These are phyloP conservation scores for Cydia pomonella DNA, from an alignment of 1,140 invertebrate species.

Conservation along the genomic window DNA sequence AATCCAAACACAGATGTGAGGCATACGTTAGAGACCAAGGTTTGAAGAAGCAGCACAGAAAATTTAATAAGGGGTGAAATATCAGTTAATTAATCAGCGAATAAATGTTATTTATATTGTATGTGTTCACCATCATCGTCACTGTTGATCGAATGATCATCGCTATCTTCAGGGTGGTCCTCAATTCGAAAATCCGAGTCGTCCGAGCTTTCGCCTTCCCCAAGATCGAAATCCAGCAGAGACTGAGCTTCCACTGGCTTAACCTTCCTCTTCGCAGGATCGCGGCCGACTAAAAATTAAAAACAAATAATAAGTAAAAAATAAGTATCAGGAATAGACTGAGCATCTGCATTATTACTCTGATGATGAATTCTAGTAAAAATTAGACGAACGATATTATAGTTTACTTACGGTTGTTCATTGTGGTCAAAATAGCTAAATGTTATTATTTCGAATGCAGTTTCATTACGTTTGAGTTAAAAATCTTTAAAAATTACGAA, in stretches of 20 bases:
- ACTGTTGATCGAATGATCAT: constrained; percentile 83
- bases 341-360: background rate
- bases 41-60: too few relatives aligned
- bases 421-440: constrained; percentile 41
- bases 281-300: constrained; percentile 86
- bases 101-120: too few relatives aligned
- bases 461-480: background rate
- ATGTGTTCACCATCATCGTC: constrained; percentile 82
- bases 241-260: constrained; percentile 91
- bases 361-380: background rate
- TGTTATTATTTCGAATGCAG: background rate
- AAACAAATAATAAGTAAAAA: constrained; percentile 35
- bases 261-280: constrained; percentile 92
- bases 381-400: background rate
- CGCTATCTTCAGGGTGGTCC: constrained; percentile 90
- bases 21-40: too few relatives aligned
- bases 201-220: constrained; percentile 95
- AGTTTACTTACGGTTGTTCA: constrained; percentile 59
- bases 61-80: too few relatives aligned
- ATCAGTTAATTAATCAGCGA: too few relatives aligned
- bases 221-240: constrained; percentile 91
- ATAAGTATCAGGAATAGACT: background rate
- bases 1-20: too few relatives aligned
- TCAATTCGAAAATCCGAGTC: constrained; percentile 97
- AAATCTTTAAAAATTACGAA: constrained; percentile 14